A percentile compares a stretch with the other conserved stretches of the same genome.
Conservation (phyloP, 1,140 invertebrate genomes). For the Platyscapa corneri region DNA sequence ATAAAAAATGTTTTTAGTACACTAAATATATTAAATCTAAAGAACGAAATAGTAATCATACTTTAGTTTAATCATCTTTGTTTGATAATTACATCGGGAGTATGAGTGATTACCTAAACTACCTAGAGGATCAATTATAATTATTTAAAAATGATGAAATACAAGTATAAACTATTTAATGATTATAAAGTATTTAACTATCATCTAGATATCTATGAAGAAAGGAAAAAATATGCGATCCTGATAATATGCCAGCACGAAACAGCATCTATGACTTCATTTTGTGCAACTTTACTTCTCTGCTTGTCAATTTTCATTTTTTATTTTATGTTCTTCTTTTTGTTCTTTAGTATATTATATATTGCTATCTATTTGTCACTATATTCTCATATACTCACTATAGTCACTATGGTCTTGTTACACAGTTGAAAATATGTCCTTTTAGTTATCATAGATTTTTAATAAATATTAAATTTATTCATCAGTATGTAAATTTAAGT, state of each 20-base stretch:
- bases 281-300: neutral
- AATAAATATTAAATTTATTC: too few relatives aligned
- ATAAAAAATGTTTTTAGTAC: too few relatives aligned
- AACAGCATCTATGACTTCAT: too few relatives aligned
- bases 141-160: neutral
- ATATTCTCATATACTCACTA: too few relatives aligned
- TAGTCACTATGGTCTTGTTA: too few relatives aligned
- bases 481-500: too few relatives aligned
- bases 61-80: conserved; percentile 1
- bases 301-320: neutral
- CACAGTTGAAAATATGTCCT: neutral
- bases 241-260: conserved; percentile 56
- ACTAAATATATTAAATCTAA: too few relatives aligned
- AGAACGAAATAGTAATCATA: too few relatives aligned
- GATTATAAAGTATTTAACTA: neutral
- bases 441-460: neutral
- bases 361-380: conserved; percentile 20
- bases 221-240: conserved; percentile 57
- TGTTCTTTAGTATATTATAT: neutral
- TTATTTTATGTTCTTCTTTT: conserved; percentile 17
- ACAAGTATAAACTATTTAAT: too few relatives aligned
- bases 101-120: neutral
- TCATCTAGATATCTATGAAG: conserved; percentile 56
- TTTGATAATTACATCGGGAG: neutral
- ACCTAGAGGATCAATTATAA: conserved; percentile 56